phyloP scores from a whole-genome alignment of 2,888 invertebrate species.

The Lamellibrachia satsuma region DNA sequence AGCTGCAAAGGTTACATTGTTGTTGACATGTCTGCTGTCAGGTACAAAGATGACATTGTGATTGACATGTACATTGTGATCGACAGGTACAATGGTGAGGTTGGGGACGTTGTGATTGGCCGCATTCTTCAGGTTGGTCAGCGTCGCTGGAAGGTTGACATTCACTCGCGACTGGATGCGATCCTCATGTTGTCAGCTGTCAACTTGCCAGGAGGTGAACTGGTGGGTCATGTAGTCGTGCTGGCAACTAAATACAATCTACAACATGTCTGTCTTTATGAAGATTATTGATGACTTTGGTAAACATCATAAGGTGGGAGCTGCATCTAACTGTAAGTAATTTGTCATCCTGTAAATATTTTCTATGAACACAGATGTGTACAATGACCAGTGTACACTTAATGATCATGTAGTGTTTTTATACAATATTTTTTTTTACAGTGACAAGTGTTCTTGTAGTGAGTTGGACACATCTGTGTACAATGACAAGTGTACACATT shows the following conservation, averaged over 20 bases:
- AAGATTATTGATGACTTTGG: no score
- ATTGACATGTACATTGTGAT: not conserved
- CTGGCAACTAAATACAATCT: not conserved
- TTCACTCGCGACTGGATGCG: constrained; percentile 87
- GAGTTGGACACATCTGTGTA: no score
- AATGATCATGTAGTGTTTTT: no score
- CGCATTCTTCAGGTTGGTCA: constrained; percentile 93
- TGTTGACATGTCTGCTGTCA: not conserved
- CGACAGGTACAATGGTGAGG: constrained; percentile 75
- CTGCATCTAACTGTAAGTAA: no score
- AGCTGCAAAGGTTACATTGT: not conserved
- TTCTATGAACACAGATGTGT: no score
- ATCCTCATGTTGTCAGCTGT: constrained; percentile 89
- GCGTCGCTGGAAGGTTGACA: constrained; percentile 93
- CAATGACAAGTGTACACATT: no score
- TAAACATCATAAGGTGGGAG: no score
- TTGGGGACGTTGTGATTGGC: constrained; percentile 96
- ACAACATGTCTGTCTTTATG: not conserved
- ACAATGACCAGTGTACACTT: no score
- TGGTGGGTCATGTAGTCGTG: constrained; percentile 71
- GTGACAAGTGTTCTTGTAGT: no score
- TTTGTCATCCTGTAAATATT: no score
- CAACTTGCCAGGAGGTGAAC: constrained; percentile 93
- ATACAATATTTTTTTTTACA: no score
- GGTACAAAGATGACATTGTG: not conserved